Evolutionary conservation across 2,888 invertebrate genomes (phyloP), one percentile per base, ranked within the genome.

Genomic region (Megastigmus dorsalis): DNA sequence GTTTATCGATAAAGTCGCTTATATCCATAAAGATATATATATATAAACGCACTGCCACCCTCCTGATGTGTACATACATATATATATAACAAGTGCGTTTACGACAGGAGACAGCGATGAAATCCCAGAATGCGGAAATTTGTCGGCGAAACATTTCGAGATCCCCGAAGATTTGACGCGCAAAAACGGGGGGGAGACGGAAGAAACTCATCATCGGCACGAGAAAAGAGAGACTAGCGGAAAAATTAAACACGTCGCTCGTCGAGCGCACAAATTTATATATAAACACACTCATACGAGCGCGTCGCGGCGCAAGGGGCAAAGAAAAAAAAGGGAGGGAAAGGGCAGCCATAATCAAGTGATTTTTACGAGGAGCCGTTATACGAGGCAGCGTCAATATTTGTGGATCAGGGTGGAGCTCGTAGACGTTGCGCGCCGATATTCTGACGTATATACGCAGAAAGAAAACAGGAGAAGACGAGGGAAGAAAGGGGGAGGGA

Each of bases 291-390:
- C 10, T 13, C 6, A 26, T 13, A 26, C 13, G 28, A 13, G 1
- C n/a, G 15, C 45, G 45, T 10, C 41, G 38, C 9, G 50, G 28
- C n/a, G 10, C 28, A 7, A 10, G 1, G 23, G 33, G 26, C 10
- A 55, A 57, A 30, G 59, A 54, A 55, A 65, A 55, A 30, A 63
- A 23, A 45, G 6, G 10, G 3, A 2, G 41, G 23, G 1, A 15
- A n/a, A n/a, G n/a, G 2, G 20, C 15, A 23, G 57, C 55, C 57
- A 74, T 70, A 77, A 84, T 83, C 82, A 81, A 83, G 82, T 79
- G 82, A 84, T 84, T 85, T 84, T 84, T 85, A 83, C 82, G 84
- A 83, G 79, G 75, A 78, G 79, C 77, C 72, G 79, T 83, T 69
- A 69, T n/a, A 62, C 33, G 36, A 13, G 23, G 23, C 52, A 30